These are phyloP conservation scores for Ibycter americanus DNA, from an alignment of 2,797 vertebrate genomes.

Conservation along the genomic window DNA sequence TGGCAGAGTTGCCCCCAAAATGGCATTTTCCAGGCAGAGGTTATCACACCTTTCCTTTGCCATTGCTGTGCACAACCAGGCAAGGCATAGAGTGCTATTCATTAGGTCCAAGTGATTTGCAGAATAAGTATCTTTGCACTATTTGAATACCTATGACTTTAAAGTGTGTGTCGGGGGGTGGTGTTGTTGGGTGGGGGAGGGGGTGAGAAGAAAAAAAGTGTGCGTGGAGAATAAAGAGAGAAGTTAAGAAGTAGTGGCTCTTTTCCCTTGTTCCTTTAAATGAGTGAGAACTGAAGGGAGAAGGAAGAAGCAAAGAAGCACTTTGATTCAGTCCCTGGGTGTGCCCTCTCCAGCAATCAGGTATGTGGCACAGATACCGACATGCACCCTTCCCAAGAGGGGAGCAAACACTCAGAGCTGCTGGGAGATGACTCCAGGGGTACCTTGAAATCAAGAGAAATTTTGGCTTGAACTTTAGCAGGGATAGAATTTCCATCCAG, in stretches of 20 bases:
- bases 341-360: not conserved
- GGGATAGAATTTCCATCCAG: not conserved
- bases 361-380: fast-evolving
- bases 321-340: not conserved
- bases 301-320: not conserved
- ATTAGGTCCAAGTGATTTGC: not conserved
- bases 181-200: not conserved
- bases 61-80: fast-evolving
- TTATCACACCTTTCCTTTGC: not conserved
- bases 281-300: not conserved
- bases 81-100: not conserved
- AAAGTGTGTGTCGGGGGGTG: not conserved
- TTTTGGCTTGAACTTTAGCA: not conserved
- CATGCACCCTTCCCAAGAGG: fast-evolving
- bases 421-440: not conserved
- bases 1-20: not conserved
- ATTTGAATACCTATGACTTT: not conserved
- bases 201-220: fast-evolving
- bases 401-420: not conserved
- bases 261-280: not conserved
- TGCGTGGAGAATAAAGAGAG: not conserved
- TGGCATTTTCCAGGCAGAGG: not conserved
- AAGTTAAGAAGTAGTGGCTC: not conserved
- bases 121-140: not conserved
- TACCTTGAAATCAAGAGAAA: not conserved